These are phyloP conservation scores for Mythimna albipuncta DNA, from an alignment of 2,888 invertebrate genomes.

Conservation along the genomic window DNA sequence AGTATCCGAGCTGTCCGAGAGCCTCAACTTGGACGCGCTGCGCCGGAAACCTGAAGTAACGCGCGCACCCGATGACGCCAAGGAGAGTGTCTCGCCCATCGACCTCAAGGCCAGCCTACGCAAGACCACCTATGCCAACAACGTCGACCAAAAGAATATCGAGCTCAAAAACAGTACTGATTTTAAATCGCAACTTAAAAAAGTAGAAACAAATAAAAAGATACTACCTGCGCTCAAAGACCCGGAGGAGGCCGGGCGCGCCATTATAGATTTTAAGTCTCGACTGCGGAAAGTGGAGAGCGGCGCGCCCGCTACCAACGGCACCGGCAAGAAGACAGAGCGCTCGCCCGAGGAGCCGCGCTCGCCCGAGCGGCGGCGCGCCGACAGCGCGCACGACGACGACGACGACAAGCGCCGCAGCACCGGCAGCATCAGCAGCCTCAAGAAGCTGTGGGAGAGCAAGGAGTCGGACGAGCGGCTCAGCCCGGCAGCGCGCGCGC, in stretches of 20 bases:
- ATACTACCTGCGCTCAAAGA: constrained; percentile 86
- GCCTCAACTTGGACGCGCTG: constrained; percentile 92
- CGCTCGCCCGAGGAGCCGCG: constrained; percentile 83
- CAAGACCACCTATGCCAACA: constrained; percentile 79
- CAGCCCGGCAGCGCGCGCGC: constrained; percentile 91
- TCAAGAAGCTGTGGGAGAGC: constrained; percentile 98
- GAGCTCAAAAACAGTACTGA: constrained; percentile 83
- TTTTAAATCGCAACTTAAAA: constrained; percentile 93
- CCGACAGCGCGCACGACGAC: constrained; percentile 84
- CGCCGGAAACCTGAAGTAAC: constrained; percentile 70
- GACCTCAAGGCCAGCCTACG: constrained; percentile 89
- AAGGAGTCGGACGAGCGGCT: constrained; percentile 92
- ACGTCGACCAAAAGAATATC: constrained; percentile 61
- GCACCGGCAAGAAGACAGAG: constrained; percentile 73
- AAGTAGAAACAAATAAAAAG: constrained; percentile 93
- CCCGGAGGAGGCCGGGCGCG: constrained; percentile 87
- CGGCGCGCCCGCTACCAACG: constrained; percentile 77
- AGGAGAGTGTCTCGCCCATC: constrained; percentile 79
- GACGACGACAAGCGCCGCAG: constrained; percentile 96
- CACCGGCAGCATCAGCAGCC: constrained; percentile 97
- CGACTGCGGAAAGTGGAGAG: constrained; percentile 95
- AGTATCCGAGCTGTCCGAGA: constrained; percentile 96
- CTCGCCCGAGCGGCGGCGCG: constrained; percentile 72
- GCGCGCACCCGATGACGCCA: constrained; percentile 63
- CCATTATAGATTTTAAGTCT: constrained; percentile 96